Evolutionary conservation across 2,113 vertebrate species (phyloP).

Genomic region (Alligator sinensis): DNA sequence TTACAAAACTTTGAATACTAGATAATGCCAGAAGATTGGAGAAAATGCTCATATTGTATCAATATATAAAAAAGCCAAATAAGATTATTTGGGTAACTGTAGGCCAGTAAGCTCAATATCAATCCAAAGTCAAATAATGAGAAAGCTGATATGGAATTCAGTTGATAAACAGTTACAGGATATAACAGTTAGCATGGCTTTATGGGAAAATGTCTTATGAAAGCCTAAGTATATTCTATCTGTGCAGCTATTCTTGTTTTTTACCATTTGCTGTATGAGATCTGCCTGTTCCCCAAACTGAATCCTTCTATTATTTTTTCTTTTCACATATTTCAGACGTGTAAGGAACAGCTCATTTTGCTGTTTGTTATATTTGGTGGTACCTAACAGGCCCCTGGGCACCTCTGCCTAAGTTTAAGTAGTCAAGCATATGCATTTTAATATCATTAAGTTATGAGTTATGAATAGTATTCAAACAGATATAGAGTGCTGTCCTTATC

Average conservation of each 20-base stretch:
- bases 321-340: not conserved
- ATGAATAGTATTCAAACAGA: not conserved
- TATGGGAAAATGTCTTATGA: not conserved
- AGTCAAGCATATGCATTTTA: not conserved
- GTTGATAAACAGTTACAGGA: no score
- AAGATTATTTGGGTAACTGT: no score
- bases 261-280: not conserved
- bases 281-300: not conserved
- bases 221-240: not conserved
- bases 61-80: no score
- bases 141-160: no score
- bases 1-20: no score
- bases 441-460: not conserved
- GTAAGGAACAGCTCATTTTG: not conserved
- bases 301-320: not conserved
- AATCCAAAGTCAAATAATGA: no score
- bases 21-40: no score
- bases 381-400: not conserved
- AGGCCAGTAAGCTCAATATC: no score
- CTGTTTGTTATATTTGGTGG: not conserved
- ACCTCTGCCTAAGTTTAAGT: not conserved
- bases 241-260: not conserved
- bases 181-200: no score
- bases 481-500: not conserved
- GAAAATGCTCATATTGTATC: no score